phyloP scores from a whole-genome alignment of 2,888 invertebrate genomes.

The Rhamnusium bicolor region DNA sequence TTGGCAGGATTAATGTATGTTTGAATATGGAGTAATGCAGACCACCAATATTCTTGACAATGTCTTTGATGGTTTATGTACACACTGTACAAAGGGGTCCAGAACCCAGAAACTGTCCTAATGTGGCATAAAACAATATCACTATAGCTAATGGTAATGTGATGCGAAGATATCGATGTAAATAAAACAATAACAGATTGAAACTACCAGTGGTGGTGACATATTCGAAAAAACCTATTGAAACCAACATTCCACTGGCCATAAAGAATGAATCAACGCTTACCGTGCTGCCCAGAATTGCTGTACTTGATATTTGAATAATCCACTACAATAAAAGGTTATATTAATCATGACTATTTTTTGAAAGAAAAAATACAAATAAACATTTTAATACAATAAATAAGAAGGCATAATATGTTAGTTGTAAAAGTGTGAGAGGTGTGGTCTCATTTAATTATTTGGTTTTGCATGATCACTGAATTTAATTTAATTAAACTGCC shows the following conservation, averaged over 20 bases:
- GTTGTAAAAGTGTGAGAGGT: no score
- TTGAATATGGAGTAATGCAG: conserved; percentile 67
- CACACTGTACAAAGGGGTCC: conserved; percentile 69
- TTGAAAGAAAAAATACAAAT: no score
- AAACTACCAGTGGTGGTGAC: conserved; percentile 62
- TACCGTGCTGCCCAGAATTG: conserved; percentile 70
- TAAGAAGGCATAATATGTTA: no score
- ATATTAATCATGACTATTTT: neutral
- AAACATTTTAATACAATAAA: no score
- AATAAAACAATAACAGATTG: conserved; percentile 66
- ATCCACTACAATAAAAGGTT: conserved; percentile 67
- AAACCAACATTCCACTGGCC: conserved; percentile 75
- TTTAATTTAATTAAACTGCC: no score
- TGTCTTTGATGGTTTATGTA: conserved; percentile 46
- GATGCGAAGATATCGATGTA: conserved; percentile 71
- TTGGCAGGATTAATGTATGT: conserved; percentile 61
- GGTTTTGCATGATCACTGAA: no score
- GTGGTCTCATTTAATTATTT: no score
- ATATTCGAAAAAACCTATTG: conserved; percentile 68
- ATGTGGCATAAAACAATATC: conserved; percentile 69
- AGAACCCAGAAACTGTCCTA: conserved; percentile 69
- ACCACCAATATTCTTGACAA: conserved; percentile 69
- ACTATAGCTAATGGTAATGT: conserved; percentile 71
- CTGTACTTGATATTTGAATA: conserved; percentile 52
- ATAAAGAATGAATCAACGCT: conserved; percentile 79